phyloP scores from a whole-genome alignment of 2,797 vertebrate genomes.

The Propithecus deckenii region DNA sequence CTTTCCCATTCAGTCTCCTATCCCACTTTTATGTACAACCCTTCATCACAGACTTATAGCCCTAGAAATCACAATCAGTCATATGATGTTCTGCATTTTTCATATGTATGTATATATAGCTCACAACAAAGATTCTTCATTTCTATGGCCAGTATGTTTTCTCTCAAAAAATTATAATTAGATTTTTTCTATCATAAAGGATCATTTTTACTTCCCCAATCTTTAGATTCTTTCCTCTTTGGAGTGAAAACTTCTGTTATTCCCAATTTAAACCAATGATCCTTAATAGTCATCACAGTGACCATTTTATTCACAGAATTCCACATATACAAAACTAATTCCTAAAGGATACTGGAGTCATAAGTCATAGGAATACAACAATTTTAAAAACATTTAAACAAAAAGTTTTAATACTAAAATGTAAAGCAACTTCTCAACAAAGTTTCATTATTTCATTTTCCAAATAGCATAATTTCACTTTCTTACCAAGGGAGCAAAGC shows the following conservation, averaged over 20 bases:
- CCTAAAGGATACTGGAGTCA: background rate
- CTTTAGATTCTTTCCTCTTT: background rate
- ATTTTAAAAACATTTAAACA: background rate
- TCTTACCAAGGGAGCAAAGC: background rate
- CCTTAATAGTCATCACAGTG: background rate
- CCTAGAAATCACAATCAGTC: background rate
- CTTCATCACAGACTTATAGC: background rate
- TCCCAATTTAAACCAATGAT: conserved; percentile 20
- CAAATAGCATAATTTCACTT: conserved; percentile 30
- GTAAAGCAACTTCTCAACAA: conserved; percentile 4
- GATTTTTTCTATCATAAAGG: background rate
- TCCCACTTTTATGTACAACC: background rate
- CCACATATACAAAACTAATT: background rate
- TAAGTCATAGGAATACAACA: background rate
- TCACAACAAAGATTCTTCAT: background rate
- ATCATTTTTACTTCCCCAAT: background rate
- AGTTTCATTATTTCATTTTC: background rate
- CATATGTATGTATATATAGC: background rate
- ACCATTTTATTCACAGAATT: background rate
- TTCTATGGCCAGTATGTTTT: background rate
- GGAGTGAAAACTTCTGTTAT: background rate
- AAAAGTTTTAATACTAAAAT: conserved; percentile 30
- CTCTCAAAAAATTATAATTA: conserved; percentile 10
- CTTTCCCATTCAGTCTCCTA: background rate
- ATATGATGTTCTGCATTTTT: background rate